Percentiles rank a stretch among this genome's conserved stretches.
Conservation (phyloP, 2,113 vertebrate species). For the Perccottus glenii region DNA sequence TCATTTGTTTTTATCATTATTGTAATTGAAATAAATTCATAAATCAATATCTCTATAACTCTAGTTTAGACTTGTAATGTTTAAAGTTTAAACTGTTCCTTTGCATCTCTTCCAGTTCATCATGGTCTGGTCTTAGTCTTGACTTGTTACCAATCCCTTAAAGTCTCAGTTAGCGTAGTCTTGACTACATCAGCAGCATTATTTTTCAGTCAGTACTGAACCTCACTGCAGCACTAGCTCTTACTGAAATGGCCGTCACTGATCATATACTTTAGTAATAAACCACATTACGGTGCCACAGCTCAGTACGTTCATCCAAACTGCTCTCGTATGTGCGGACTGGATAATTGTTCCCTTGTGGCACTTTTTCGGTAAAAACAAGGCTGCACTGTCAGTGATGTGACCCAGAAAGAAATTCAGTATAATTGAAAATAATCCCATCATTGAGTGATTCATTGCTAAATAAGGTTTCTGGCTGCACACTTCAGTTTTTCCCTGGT, state of each 20-base stretch:
- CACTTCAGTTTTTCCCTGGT: conserved; percentile 37
- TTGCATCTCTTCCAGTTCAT: no score
- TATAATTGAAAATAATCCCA: conserved; percentile 36
- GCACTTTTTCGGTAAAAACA: conserved; percentile 23
- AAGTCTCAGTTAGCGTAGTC: no score
- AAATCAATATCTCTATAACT: no score
- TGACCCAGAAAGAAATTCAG: conserved; percentile 38
- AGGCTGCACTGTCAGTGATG: conserved; percentile 16
- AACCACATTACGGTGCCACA: conserved; percentile 7
- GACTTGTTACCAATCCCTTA: no score
- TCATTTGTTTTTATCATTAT: no score
- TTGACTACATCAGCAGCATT: neutral
- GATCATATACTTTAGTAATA: neutral
- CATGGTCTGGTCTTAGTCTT: no score
- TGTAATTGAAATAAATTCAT: no score
- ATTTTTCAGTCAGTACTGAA: neutral
- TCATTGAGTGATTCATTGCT: conserved; percentile 48
- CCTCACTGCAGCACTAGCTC: neutral
- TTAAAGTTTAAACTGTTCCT: no score
- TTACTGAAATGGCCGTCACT: no score
- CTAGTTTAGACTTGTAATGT: no score
- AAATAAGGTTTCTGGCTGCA: conserved; percentile 23
- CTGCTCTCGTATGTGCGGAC: conserved; percentile 14
- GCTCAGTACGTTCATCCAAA: neutral
- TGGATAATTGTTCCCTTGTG: conserved; percentile 22